phyloP scores from a whole-genome alignment of 2,113 vertebrate genomes.

The Solenodon paradoxus region DNA sequence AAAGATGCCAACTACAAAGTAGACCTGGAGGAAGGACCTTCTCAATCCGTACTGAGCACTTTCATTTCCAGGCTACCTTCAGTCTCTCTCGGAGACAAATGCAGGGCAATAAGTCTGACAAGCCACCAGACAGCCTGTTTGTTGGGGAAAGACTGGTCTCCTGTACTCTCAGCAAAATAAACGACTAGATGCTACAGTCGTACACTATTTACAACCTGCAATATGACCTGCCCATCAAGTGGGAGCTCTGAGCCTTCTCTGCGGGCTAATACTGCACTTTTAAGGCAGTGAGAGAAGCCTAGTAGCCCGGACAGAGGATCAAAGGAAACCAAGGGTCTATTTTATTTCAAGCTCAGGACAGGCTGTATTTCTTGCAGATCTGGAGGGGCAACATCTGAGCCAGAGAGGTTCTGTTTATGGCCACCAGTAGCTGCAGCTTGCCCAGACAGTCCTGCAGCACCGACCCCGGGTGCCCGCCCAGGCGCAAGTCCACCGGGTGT shows the following conservation, averaged over 20 bases:
- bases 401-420: constrained; percentile 87
- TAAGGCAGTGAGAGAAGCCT: neutral
- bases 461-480: constrained; percentile 72
- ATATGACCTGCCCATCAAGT: neutral
- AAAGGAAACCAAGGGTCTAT: neutral
- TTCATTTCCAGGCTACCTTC: neutral
- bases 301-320: too few species aligned
- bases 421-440: constrained; percentile 88
- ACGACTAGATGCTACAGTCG: neutral
- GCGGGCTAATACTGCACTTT: neutral
- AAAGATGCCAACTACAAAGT: neutral
- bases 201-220: constrained; percentile 35
- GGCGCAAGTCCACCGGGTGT: constrained; percentile 50
- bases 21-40: neutral
- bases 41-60: accelerated
- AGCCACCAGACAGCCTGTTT: neutral
- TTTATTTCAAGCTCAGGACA: constrained; percentile 41
- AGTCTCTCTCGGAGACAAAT: neutral
- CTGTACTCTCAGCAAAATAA: constrained; percentile 24
- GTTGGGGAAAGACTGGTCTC: neutral
- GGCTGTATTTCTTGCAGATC: constrained; percentile 67
- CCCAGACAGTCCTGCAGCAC: constrained; percentile 84
- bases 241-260: neutral
- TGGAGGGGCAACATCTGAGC: constrained; percentile 71
- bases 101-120: neutral